Percentiles rank a stretch among this genome's conserved stretches.
Conservation (phyloP, 2,113 vertebrate species). For the Orientallactaga bullata region DNA sequence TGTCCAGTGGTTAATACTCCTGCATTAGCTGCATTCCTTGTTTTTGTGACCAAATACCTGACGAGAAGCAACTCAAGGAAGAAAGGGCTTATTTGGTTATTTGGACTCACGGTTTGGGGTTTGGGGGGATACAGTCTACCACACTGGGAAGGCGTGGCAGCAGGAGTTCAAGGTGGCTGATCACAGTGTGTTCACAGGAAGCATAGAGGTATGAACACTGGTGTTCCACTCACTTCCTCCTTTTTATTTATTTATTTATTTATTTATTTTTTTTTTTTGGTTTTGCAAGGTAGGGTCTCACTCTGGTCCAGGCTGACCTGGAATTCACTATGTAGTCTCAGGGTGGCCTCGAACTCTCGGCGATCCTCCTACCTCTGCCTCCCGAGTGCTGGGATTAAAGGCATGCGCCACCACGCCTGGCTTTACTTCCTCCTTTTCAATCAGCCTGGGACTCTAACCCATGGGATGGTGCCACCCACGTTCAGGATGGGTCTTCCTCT, state of each 20-base stretch:
- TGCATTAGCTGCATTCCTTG: background rate
- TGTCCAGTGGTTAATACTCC: background rate
- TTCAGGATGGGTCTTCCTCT: background rate
- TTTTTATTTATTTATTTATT: no score
- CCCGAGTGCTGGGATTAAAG: no score
- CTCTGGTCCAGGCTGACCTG: no score
- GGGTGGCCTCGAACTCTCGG: no score
- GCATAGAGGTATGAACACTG: background rate
- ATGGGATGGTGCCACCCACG: background rate
- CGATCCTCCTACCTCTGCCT: no score
- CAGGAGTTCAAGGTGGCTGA: background rate
- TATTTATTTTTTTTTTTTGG: no score
- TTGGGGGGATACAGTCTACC: background rate
- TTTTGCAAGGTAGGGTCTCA: no score
- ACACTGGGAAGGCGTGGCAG: background rate
- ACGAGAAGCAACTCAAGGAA: background rate
- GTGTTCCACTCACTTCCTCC: background rate
- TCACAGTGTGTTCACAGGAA: background rate
- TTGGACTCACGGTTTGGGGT: background rate
- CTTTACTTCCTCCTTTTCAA: background rate
- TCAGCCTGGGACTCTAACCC: background rate
- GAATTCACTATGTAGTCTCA: no score
- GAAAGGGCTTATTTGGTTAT: background rate
- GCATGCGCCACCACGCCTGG: no score
- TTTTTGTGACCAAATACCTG: background rate